Evolutionary conservation across 2,113 vertebrate genomes (phyloP), one percentile per base, ranked within the genome.

Genomic region (Physeter macrocephalus): DNA sequence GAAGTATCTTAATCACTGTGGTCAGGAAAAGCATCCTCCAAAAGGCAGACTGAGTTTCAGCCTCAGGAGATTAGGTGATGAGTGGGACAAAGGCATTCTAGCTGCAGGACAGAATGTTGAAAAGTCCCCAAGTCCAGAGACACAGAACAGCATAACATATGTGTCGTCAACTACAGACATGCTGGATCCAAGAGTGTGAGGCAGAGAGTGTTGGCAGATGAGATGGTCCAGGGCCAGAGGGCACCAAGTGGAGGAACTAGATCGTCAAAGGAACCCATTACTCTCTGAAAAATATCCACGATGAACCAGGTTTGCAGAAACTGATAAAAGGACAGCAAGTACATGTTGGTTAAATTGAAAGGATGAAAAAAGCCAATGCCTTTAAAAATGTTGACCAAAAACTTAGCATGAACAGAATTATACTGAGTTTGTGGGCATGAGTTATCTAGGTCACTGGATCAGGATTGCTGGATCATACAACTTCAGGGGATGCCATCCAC

Each of bases 181-280:
- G 9, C 34, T 43, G 59, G n/a, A 54, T 46, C 14, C 15, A 10
- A 29, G 62, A n/a, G 20, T 2, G 8, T 20, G 66, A 81, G 59
- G 71, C 49, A 61, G 39, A 21, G 4, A 39, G 5, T 4, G 0
- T 1, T 64, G 75, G 66, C 43, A 67, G 23, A 36, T n/a, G 62
- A 64, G 31, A 15, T 46, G n/a, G 36, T 12, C 6, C 27, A 57
- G 20, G n/a, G n/a, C 27, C 49, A 23, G n/a, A 59, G 43, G 18
- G 41, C 49, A 12, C 12, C 1, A 3, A 71, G 29, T 0, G 0
- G 18, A n/a, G 54, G 69, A 74, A 27, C 34, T 34, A 64, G 77
- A 80, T 43, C 1, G 1, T 54, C 39, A 23, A 6, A 31, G 52
- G 36, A 64, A 83, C 9, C 61, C 6, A 0, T 27, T n/a, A 20